Base-by-base conservation (phyloP, 2,888 invertebrate species). In the Mongoloraphidia duomilia region DNA sequence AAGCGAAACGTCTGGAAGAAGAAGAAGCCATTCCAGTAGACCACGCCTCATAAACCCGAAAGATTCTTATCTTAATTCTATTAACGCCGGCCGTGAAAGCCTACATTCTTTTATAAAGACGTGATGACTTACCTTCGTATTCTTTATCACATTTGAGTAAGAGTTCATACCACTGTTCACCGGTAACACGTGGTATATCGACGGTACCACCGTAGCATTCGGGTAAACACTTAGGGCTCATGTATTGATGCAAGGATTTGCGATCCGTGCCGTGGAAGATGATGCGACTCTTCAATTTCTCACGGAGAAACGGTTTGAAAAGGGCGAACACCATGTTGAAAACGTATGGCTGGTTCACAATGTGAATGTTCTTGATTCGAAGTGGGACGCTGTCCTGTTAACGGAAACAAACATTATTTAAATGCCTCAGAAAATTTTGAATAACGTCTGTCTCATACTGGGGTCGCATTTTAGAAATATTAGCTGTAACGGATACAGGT, bases 311-410 rank as follows among this genome's bases (percentile, higher is more conserved):
- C 3, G 91, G 93, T 65, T 90, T 90, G 70, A 93, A 86, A 33
- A 94, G 71, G 34, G 84, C 80, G 67, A 91, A 92, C 36, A 93
- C 84, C 70, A 90, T 80, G 64, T 91, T 90, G 71, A 94, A 93
- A 54, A 92, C 76, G 63, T 82, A 83, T 0, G 93, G 91, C 65
- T 93, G 92, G 67, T 93, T 91, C 40, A 93, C 74, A 46, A 92
- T 80, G 67, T 92, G 92, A 41, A 94, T 76, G 26, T 84, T 89
- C 67, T 92, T 93, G 50, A 93, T 72, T 54, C 93, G 76, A 41
- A 87, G 71, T 0, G 93, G 91, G 51, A 93, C 81, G 50, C 83
- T 80, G 60, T 93, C 91, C 81, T 90, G 74, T 26, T 26, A 26
- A 26, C 6, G 3, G 6, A 26, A 26, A 26, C 26, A 26, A 26